A percentile compares a stretch with the other conserved stretches of the same genome.
These are phyloP conservation scores for Conchocele bisecta DNA, from an alignment of 2,888 invertebrate genomes.

Conservation along the genomic window DNA sequence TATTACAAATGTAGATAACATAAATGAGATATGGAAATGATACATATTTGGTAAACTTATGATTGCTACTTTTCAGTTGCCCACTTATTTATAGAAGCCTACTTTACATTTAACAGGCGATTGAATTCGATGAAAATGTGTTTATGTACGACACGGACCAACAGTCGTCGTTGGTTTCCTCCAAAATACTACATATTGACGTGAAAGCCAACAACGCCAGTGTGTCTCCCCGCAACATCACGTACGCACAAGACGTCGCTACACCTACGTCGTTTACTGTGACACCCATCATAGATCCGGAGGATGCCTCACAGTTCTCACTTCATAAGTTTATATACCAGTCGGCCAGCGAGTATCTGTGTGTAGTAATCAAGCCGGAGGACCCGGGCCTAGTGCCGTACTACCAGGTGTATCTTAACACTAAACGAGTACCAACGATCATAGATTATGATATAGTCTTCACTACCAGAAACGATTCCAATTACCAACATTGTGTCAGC, in stretches of 20 bases:
- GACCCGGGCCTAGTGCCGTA: not conserved
- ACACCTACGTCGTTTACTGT: conserved; percentile 27
- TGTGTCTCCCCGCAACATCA: conserved; percentile 26
- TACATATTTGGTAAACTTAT: too few relatives aligned
- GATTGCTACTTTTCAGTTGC: too few relatives aligned
- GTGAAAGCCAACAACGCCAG: conserved; percentile 23
- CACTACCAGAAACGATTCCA: not conserved
- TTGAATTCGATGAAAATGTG: conserved; percentile 48
- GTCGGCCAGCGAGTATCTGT: conserved; percentile 49
- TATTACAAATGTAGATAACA: too few relatives aligned
- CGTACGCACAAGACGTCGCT: conserved; percentile 32
- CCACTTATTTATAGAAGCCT: too few relatives aligned
- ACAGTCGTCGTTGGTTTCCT: conserved; percentile 42
- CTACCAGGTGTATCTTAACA: conserved; percentile 33
- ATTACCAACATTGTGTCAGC: conserved; percentile 36
- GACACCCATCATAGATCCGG: conserved; percentile 37
- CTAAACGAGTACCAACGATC: conserved; percentile 21
- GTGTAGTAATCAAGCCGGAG: conserved; percentile 30
- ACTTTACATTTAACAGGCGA: conserved; percentile 35
- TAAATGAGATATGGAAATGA: too few relatives aligned
- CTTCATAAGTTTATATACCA: conserved; percentile 61
- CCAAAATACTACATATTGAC: conserved; percentile 46
- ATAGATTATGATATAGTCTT: conserved; percentile 30
- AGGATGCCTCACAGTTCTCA: conserved; percentile 61
- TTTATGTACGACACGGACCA: conserved; percentile 54